phyloP scores from a whole-genome alignment of 2,797 vertebrate genomes.

The Sphaeramia orbicularis region DNA sequence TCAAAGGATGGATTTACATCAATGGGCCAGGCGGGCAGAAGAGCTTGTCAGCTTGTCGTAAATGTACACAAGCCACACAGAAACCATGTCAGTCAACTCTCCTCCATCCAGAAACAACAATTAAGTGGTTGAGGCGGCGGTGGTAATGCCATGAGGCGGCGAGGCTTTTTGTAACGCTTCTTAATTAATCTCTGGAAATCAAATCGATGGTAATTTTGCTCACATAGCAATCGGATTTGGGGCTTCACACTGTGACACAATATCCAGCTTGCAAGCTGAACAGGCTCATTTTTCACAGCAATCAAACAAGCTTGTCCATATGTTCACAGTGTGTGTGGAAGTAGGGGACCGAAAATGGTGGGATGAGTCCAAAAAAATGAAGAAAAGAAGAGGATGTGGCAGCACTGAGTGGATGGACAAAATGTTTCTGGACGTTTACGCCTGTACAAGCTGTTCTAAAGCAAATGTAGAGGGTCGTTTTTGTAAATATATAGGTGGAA shows the following conservation, averaged over 20 bases:
- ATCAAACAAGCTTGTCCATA: conserved; percentile 52
- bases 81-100: conserved; percentile 55
- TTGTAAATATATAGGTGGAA: too few relatives aligned
- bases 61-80: conserved; percentile 34
- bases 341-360: too few relatives aligned
- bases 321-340: conserved; percentile 25
- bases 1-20: conserved; percentile 72
- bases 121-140: conserved; percentile 59
- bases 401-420: too few relatives aligned
- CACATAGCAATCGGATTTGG: conserved; percentile 67
- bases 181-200: conserved; percentile 85
- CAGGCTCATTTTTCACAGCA: conserved; percentile 49
- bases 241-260: conserved; percentile 49
- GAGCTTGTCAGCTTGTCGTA: conserved; percentile 64
- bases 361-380: neutral
- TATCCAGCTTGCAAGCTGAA: conserved; percentile 51
- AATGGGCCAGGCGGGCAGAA: conserved; percentile 53
- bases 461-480: too few relatives aligned
- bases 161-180: conserved; percentile 67
- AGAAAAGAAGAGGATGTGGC: too few relatives aligned
- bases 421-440: too few relatives aligned
- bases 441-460: too few relatives aligned
- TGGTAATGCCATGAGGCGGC: conserved; percentile 62
- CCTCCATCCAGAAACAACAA: conserved; percentile 60
- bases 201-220: conserved; percentile 77